Evolutionary conservation across 2,113 vertebrate genomes (phyloP).

Genomic region (Tricholaema leucomelas): DNA sequence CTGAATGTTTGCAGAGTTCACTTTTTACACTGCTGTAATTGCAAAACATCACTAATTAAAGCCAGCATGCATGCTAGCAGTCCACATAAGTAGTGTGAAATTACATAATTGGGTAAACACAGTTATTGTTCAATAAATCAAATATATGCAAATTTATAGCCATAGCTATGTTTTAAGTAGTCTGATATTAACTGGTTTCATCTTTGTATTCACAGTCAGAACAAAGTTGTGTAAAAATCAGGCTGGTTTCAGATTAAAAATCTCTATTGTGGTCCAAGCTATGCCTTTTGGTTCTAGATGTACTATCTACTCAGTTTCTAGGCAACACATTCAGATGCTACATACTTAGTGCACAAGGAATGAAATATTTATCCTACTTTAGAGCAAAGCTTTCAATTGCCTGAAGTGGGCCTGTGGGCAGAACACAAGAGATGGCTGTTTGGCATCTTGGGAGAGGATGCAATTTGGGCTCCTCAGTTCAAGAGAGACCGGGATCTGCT

Average conservation of each 20-base stretch:
- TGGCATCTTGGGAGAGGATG: background rate
- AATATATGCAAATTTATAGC: background rate
- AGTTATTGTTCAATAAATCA: conserved; percentile 1
- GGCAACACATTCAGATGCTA: background rate
- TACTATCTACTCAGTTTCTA: background rate
- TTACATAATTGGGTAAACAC: background rate
- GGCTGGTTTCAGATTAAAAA: background rate
- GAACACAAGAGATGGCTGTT: background rate
- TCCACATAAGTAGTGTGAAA: background rate
- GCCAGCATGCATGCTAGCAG: background rate
- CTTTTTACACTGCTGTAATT: background rate
- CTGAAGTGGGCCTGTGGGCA: rapidly evolving
- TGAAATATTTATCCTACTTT: background rate
- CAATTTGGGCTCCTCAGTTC: too few species aligned
- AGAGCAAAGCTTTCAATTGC: background rate
- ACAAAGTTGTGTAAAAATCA: background rate
- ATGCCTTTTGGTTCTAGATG: background rate
- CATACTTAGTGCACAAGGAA: background rate
- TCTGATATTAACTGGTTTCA: background rate
- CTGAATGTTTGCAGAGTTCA: background rate
- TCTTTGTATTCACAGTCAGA: background rate
- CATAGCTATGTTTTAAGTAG: background rate
- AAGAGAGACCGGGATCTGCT: too few species aligned
- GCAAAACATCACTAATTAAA: background rate
- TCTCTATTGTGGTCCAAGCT: background rate